Evolutionary conservation across 2,113 vertebrate species (phyloP), one percentile per base, ranked within the genome.

Genomic region (Nettapus auritus): DNA sequence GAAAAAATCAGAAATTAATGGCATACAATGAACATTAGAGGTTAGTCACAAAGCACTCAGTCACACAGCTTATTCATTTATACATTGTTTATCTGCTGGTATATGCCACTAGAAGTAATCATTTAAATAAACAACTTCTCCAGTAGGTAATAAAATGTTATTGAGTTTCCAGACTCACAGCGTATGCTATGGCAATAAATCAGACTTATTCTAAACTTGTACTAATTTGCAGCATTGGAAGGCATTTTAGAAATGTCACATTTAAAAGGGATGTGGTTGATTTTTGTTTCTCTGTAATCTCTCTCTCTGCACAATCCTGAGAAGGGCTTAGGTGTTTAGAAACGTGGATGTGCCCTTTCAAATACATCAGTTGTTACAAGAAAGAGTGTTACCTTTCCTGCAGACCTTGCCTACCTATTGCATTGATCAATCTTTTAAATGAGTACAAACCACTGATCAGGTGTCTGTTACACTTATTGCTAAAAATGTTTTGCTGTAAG

Each of bases 71-170:
- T 75, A 75, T 42, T 84, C 63, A 82, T 74, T 93, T 87, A 69
- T 46, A 62, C 68, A 68, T 46, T 86, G 67, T 82, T 94, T 96
- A 87, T 94, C 74, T 87, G 80, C 73, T 82, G 23, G 63, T 83
- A 79, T 69, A 75, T 52, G 79, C 29, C 73, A 90, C 63, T 81
- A 85, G 59, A 94, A 95, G 78, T 59, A 84, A 82, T 82, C 38
- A 90, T 76, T 95, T 94, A 95, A 96, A 97, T 81, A 90, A 95
- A 93, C 81, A 93, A 76, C 77, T 90, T 87, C 64, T 94, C 87
- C 52, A 85, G 56, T 38, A 82, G 60, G 53, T 77, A 86, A 87
- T 93, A 95, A 95, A 96, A 86, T 56, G 33, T 64, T 91, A 89
- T 1, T 89, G 66, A 95, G 68, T 80, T 96, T 94, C 69, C 75